These are phyloP conservation scores for Nemopilema nomurai DNA, from an alignment of 30 jellyfish, hydroid and myxozoan species.

Conservation along the genomic window DNA sequence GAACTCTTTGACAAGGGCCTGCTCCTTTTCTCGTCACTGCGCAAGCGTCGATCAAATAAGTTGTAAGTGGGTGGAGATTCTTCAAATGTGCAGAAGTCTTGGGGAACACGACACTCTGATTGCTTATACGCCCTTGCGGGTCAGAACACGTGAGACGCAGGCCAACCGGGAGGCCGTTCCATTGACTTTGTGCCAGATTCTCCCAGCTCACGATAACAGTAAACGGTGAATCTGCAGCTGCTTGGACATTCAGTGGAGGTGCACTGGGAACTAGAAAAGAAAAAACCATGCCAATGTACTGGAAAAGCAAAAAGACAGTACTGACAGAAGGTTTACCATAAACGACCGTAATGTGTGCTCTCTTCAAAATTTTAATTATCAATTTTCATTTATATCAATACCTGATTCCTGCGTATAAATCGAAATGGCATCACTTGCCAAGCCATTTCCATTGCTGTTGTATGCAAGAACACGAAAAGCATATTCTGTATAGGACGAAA, in stretches of 20 bases:
- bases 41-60: conserved; percentile 45
- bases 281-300: neutral
- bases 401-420: conserved; percentile 48
- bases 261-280: conserved; percentile 41
- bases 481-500: conserved; percentile 30
- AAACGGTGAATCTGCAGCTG: conserved; percentile 19
- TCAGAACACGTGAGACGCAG: neutral
- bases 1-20: conserved; percentile 61
- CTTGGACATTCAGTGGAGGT: conserved; percentile 43
- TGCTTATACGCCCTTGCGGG: neutral
- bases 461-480: conserved; percentile 46
- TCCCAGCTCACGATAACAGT: conserved; percentile 46
- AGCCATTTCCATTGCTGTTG: conserved; percentile 65
- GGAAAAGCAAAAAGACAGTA: neutral
- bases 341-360: too few relatives aligned
- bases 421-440: conserved; percentile 18
- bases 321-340: too few relatives aligned
- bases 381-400: too few relatives aligned
- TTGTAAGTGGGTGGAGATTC: conserved; percentile 31
- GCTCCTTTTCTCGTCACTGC: conserved; percentile 35
- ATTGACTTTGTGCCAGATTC: neutral
- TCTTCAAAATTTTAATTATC: too few relatives aligned
- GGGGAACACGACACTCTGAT: conserved; percentile 3
- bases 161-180: conserved; percentile 44
- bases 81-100: neutral